phyloP scores from a whole-genome alignment of 2,113 vertebrate species.

The Probosciger aterrimus region DNA sequence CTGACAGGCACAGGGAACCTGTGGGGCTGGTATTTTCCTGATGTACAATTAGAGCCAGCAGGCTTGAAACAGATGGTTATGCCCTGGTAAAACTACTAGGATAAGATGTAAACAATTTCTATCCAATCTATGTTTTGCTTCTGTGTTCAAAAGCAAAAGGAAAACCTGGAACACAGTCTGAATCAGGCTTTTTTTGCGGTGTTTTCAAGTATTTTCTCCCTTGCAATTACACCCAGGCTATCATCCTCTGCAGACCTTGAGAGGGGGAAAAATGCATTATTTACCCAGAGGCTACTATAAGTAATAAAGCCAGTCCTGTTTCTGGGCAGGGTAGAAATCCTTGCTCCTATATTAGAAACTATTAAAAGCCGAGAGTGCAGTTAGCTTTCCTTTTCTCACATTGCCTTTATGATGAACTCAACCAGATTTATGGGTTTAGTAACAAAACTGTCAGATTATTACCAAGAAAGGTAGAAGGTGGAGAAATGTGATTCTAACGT shows the following conservation, averaged over 20 bases:
- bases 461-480: not conserved
- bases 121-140: not conserved
- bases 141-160: not conserved
- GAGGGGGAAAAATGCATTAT: not conserved
- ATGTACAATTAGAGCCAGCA: not conserved
- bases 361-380: not conserved
- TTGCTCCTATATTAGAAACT: not conserved
- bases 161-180: not conserved
- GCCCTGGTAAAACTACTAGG: not conserved
- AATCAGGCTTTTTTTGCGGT: not conserved
- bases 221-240: not conserved
- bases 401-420: not conserved
- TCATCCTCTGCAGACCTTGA: not conserved
- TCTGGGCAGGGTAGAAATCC: not conserved
- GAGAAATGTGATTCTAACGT: not conserved
- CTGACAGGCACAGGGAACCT: not conserved
- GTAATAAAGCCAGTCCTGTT: not conserved
- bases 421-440: not conserved
- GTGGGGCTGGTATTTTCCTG: not conserved
- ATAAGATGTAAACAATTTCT: not conserved
- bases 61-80: conserved; percentile 5
- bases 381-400: not conserved
- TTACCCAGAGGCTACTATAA: not conserved
- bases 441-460: not conserved
- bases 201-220: not conserved